Conservation (phyloP, 2,797 vertebrate species). For the Helostoma temminkii region DNA sequence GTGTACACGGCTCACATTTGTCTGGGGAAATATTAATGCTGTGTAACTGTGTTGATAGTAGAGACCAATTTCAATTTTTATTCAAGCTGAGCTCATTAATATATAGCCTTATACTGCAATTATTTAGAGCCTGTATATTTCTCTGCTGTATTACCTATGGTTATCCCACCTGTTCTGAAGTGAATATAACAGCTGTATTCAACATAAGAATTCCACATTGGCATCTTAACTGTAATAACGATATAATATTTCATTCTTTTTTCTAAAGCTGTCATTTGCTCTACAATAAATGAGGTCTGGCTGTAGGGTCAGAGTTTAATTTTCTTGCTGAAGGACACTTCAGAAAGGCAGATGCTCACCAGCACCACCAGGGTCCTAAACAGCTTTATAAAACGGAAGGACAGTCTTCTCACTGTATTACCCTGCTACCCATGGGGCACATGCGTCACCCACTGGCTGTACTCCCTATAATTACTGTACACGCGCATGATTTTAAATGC, state of each 20-base stretch:
- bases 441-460: slow-evolving; percentile 45
- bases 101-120: slow-evolving; percentile 5
- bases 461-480: slow-evolving; percentile 40
- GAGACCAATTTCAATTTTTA: slow-evolving; percentile 28
- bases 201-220: slow-evolving; percentile 12
- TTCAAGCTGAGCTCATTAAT: slow-evolving; percentile 12
- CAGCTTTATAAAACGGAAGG: slow-evolving; percentile 36
- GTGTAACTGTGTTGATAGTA: slow-evolving; percentile 17
- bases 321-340: slow-evolving; percentile 51
- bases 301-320: slow-evolving; percentile 23
- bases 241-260: slow-evolving; percentile 25
- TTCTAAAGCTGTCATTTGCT: slow-evolving; percentile 27
- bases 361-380: slow-evolving; percentile 23
- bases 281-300: slow-evolving; percentile 6
- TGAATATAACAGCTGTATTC: slow-evolving; percentile 20
- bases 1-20: neutral
- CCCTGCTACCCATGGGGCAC: slow-evolving; percentile 33
- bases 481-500: slow-evolving; percentile 19
- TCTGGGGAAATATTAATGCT: slow-evolving; percentile 19
- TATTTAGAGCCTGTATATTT: slow-evolving; percentile 17
- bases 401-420: slow-evolving; percentile 24
- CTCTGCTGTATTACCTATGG: slow-evolving; percentile 12
- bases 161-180: slow-evolving; percentile 14
- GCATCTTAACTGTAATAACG: neutral
- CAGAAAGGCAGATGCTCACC: slow-evolving; percentile 42